Conservation (phyloP, 2,797 vertebrate species). For the Pelochelys cantorii region DNA sequence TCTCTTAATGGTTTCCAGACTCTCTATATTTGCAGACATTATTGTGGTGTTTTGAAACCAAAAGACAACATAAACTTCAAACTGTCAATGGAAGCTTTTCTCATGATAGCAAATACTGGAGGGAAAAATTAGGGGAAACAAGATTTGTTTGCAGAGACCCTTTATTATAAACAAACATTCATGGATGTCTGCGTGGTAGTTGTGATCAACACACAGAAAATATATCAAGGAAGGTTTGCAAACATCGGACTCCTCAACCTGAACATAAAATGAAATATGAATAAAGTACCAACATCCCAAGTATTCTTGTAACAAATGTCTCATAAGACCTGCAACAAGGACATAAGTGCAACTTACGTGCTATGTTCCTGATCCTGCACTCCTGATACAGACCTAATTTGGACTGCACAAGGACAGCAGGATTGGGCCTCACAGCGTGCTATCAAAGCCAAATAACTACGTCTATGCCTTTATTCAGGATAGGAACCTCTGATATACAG, state of each 20-base stretch:
- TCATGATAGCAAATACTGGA: not conserved
- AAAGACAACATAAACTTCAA: rapidly evolving
- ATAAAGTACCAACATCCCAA: not conserved
- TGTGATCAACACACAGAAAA: not conserved
- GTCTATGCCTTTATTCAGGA: not conserved
- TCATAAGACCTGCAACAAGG: rapidly evolving
- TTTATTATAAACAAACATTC: slow-evolving; percentile 59
- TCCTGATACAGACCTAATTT: not conserved
- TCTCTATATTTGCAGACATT: rapidly evolving
- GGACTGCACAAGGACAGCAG: not conserved
- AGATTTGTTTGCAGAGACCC: rapidly evolving
- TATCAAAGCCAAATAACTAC: not conserved
- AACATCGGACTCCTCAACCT: not conserved
- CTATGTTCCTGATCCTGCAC: rapidly evolving
- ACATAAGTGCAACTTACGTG: not conserved
- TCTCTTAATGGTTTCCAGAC: not conserved
- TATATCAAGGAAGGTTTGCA: not conserved
- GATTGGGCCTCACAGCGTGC: no score
- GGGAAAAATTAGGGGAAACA: not conserved
- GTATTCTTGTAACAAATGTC: rapidly evolving
- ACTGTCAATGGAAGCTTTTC: not conserved
- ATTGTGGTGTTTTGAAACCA: not conserved
- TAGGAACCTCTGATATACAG: not conserved
- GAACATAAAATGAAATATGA: not conserved
- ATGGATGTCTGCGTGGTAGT: not conserved